These are phyloP conservation scores for Acropternis orthonyx DNA, from an alignment of 2,797 vertebrate species.

Conservation along the genomic window DNA sequence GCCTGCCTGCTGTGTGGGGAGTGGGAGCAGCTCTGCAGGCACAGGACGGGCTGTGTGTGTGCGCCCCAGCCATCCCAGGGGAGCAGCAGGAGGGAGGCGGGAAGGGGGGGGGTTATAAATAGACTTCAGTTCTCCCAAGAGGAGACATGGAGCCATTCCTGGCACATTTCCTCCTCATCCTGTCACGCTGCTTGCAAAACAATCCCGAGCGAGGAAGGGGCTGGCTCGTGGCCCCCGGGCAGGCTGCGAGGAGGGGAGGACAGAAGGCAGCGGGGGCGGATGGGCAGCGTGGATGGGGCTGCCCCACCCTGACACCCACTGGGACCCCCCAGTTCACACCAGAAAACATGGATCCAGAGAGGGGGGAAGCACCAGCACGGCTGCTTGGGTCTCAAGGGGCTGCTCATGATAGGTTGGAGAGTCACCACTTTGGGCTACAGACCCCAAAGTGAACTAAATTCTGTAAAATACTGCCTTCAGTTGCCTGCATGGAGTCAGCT, in stretches of 20 bases:
- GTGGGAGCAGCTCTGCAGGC: background rate
- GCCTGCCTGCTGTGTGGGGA: background rate
- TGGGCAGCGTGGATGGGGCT: background rate
- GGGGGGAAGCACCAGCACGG: fast-evolving
- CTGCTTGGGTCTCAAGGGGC: background rate
- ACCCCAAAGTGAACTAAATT: background rate
- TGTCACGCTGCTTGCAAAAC: conserved; percentile 61
- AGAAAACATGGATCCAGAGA: background rate
- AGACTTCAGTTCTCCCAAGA: conserved; percentile 16
- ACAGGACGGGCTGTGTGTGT: background rate
- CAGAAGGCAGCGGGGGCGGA: fast-evolving
- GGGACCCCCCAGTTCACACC: background rate
- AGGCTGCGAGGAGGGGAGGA: background rate
- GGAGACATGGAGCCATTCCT: conserved; percentile 51
- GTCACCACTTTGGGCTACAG: background rate
- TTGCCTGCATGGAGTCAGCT: background rate
- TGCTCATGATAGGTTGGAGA: fast-evolving
- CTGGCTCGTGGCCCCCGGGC: background rate
- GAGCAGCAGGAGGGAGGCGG: background rate
- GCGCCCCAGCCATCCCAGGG: fast-evolving
- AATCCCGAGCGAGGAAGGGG: conserved; percentile 29
- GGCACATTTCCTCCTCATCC: conserved; percentile 68
- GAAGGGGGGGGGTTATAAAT: conserved; percentile 42
- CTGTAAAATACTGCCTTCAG: background rate
- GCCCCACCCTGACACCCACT: background rate